Percentiles rank a stretch among this genome's conserved stretches.
phyloP scores from a whole-genome alignment of 2,888 invertebrate genomes.

The Pantelozetes paolii region DNA sequence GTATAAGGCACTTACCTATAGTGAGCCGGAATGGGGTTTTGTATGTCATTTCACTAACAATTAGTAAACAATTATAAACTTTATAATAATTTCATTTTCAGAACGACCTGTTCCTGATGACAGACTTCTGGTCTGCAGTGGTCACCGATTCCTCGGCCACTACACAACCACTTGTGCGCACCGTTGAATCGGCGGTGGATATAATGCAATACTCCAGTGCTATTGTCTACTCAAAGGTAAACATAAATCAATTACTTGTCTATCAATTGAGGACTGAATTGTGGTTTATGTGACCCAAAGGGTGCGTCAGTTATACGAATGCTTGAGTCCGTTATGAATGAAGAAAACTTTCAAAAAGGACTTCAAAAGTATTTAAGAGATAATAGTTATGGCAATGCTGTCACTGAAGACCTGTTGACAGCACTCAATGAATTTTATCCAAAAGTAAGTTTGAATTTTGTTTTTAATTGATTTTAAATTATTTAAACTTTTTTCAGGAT shows the following conservation, averaged over 20 bases:
- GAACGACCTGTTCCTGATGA: slow-evolving; percentile 34
- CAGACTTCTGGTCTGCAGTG: slow-evolving; percentile 6
- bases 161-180: slow-evolving; percentile 37
- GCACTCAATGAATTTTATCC: slow-evolving; percentile 2
- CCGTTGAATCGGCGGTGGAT: not conserved
- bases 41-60: not conserved
- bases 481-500: not conserved
- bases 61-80: not conserved
- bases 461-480: not conserved
- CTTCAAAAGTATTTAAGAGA: not conserved
- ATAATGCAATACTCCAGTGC: slow-evolving; percentile 11
- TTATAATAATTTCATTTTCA: not conserved
- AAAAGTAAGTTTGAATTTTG: slow-evolving; percentile 15
- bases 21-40: slow-evolving; percentile 56
- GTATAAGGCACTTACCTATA: slow-evolving; percentile 56
- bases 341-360: slow-evolving; percentile 7
- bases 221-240: slow-evolving; percentile 40
- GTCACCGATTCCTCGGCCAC: slow-evolving; percentile 38
- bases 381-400: slow-evolving; percentile 1
- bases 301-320: slow-evolving; percentile 80
- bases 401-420: slow-evolving; percentile 28
- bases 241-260: not conserved
- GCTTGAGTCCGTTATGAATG: slow-evolving; percentile 56
- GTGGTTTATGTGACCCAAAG: slow-evolving; percentile 72
- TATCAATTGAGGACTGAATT: not conserved